These are phyloP conservation scores for Calyptomena viridis DNA, from an alignment of 2,113 vertebrate genomes.

Conservation along the genomic window DNA sequence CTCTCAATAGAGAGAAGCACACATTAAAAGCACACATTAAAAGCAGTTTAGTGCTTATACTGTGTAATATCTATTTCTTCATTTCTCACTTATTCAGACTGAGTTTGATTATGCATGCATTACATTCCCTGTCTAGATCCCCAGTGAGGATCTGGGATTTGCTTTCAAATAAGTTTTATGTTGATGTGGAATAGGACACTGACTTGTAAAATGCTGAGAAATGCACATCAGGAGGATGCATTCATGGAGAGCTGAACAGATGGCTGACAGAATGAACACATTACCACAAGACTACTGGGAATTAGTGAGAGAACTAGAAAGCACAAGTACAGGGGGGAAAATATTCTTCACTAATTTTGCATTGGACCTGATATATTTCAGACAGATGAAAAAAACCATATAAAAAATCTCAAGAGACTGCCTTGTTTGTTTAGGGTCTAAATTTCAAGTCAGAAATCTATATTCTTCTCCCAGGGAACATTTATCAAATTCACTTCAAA, in stretches of 20 bases:
- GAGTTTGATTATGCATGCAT: not conserved
- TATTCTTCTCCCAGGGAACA: not conserved
- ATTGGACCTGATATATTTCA: not conserved
- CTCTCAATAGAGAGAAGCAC: not conserved
- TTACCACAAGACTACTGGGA: conserved; percentile 25
- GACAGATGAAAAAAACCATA: not conserved
- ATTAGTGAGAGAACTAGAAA: conserved; percentile 28
- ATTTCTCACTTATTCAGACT: not conserved
- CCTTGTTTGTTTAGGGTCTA: not conserved
- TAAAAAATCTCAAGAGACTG: not conserved
- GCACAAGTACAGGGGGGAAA: not conserved
- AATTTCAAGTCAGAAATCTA: not conserved
- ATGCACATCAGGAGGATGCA: not conserved
- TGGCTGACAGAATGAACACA: conserved; percentile 20
- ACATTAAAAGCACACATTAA: not conserved
- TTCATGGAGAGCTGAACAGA: conserved; percentile 11
- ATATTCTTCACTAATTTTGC: not conserved
- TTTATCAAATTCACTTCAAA: not conserved
- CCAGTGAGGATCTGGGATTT: not conserved
- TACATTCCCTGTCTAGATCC: not conserved
- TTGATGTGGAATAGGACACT: not conserved
- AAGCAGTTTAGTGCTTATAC: not conserved
- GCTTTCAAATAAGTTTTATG: not conserved
- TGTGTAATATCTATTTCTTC: not conserved
- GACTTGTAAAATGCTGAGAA: not conserved